Percentiles rank a stretch among this genome's conserved stretches.
These are phyloP conservation scores for Heliconius himera DNA, from an alignment of 1,140 invertebrate genomes.

Conservation along the genomic window DNA sequence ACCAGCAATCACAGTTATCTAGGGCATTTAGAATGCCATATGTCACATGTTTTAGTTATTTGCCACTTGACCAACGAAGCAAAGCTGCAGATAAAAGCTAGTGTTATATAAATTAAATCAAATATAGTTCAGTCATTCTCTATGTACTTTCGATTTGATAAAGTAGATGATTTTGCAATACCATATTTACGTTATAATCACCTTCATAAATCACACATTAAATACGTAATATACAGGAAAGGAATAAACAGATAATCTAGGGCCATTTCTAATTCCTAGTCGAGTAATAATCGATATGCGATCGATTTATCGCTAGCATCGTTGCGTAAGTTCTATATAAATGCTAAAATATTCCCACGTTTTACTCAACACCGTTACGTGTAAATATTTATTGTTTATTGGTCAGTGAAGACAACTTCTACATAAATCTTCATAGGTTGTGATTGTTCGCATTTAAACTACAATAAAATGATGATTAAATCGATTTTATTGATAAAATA, in stretches of 20 bases:
- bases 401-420: constrained; percentile 20
- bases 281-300: constrained; percentile 24
- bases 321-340: constrained; percentile 29
- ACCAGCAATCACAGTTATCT: too few species aligned
- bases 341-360: constrained; percentile 33
- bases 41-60: too few species aligned
- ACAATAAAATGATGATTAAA: not conserved
- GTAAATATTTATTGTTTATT: constrained; percentile 34
- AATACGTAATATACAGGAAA: constrained; percentile 10
- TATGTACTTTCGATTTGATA: too few species aligned
- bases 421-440: constrained; percentile 20
- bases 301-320: constrained; percentile 24
- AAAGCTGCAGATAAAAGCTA: too few species aligned
- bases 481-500: not conserved
- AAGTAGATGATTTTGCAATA: constrained; percentile 9
- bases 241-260: constrained; percentile 9
- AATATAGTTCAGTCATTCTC: too few species aligned
- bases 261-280: constrained; percentile 19
- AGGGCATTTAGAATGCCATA: too few species aligned
- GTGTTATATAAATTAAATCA: too few species aligned
- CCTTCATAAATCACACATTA: not conserved
- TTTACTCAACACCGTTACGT: constrained; percentile 27
- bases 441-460: not conserved
- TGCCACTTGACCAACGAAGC: too few species aligned
- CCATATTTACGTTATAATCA: not conserved